A percentile compares a stretch with the other conserved stretches of the same genome.
These are phyloP conservation scores for Ephialtes manifestator DNA, from an alignment of 2,888 invertebrate species.

Conservation along the genomic window DNA sequence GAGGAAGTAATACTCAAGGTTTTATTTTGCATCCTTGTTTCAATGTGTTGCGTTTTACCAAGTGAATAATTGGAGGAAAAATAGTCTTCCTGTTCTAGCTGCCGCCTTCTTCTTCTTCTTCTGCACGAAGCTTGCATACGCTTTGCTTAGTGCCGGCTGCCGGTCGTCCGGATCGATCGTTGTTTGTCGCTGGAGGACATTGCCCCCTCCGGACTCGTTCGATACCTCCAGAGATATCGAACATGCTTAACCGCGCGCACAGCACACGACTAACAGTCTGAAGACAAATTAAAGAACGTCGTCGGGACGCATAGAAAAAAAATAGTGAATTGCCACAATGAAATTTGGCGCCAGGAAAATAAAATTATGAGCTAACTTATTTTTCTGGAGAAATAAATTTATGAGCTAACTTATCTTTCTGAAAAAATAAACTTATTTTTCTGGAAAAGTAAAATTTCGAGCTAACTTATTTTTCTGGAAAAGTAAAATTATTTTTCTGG, in stretches of 20 bases:
- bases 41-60: background rate
- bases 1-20: too few species aligned
- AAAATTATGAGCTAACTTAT: too few species aligned
- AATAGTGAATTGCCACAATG: too few species aligned
- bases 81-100: background rate
- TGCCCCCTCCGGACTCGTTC: constrained; percentile 64
- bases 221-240: constrained; percentile 56
- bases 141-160: background rate
- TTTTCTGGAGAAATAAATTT: too few species aligned
- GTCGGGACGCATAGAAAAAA: background rate
- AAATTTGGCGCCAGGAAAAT: too few species aligned
- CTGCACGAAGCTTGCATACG: background rate
- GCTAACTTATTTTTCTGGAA: too few species aligned
- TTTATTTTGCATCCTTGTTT: too few species aligned
- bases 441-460: too few species aligned
- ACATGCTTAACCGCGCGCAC: constrained; percentile 12
- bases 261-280: background rate
- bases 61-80: background rate
- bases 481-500: too few species aligned
- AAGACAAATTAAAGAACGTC: background rate
- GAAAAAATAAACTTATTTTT: too few species aligned
- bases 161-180: constrained; percentile 35
- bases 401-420: too few species aligned
- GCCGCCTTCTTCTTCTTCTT: background rate
- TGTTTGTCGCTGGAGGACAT: constrained; percentile 60